Conservation (phyloP, 1,140 invertebrate species). For the Ceratitis capitata region DNA sequence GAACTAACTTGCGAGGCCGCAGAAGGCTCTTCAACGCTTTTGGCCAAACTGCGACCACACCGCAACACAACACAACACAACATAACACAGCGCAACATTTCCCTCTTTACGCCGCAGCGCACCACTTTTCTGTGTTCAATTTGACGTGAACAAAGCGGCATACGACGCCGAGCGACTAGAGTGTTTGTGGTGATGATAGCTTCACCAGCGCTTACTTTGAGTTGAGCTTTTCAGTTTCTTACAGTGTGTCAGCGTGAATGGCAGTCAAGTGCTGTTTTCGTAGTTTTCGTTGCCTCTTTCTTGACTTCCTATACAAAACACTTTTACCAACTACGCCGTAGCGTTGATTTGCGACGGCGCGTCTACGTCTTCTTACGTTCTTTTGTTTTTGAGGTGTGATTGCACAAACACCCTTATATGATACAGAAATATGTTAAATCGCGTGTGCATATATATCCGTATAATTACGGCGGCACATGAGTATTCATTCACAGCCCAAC, state of each 20-base stretch:
- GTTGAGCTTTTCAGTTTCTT: slow-evolving; percentile 30
- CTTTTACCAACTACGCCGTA: not conserved
- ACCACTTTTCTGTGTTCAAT: not conserved
- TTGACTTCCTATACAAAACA: not conserved
- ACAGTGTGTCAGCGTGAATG: slow-evolving; percentile 13
- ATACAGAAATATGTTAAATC: not conserved
- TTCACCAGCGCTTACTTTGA: not conserved
- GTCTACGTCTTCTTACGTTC: not conserved
- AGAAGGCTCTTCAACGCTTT: not conserved
- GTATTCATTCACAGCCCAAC: not conserved
- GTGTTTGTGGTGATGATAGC: not conserved
- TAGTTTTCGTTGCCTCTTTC: too few relatives aligned
- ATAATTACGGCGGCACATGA: not conserved
- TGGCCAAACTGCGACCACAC: slow-evolving; percentile 25
- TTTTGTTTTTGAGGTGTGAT: not conserved
- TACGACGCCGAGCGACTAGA: not conserved
- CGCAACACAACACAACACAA: not conserved
- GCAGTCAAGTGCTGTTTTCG: too few relatives aligned
- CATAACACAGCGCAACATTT: not conserved
- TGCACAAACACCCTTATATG: not conserved
- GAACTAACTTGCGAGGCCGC: not conserved
- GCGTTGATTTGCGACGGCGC: not conserved
- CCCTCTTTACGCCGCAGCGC: not conserved
- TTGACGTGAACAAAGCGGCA: not conserved
- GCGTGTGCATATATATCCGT: not conserved